Conservation (phyloP, 2,888 invertebrate genomes). For the Eugnorisma glareosa region DNA sequence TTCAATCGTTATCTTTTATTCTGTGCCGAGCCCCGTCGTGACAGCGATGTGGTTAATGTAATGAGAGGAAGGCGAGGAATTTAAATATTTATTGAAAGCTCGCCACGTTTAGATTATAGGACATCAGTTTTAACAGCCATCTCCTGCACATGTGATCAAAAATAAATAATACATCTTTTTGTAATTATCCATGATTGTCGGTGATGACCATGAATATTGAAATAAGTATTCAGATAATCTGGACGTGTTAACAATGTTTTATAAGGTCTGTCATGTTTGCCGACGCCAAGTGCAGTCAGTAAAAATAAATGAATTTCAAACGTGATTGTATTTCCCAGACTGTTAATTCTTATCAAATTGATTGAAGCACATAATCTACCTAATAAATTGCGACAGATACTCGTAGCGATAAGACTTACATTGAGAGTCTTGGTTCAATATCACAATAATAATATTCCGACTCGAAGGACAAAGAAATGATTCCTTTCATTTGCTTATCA, state of each 20-base stretch:
- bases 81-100: background rate
- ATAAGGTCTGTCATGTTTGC: background rate
- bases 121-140: background rate
- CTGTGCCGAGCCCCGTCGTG: slow-evolving; percentile 68
- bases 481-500: background rate
- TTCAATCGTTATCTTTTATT: slow-evolving; percentile 84
- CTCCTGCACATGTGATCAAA: background rate
- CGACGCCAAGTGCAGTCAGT: background rate
- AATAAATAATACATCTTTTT: background rate
- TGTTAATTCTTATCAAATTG: background rate
- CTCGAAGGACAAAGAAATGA: slow-evolving; percentile 14
- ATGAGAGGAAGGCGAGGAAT: slow-evolving; percentile 40
- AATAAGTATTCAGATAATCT: background rate
- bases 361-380: slow-evolving; percentile 16
- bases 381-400: slow-evolving; percentile 7
- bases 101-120: no score
- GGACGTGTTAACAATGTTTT: background rate
- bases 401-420: background rate
- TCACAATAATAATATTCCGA: slow-evolving; percentile 1
- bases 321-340: background rate
- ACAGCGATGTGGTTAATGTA: slow-evolving; percentile 52
- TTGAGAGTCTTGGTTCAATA: background rate
- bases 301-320: background rate
- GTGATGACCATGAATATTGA: background rate
- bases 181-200: background rate